A percentile compares a stretch with the other conserved stretches of the same genome.
These are phyloP conservation scores for Kryptolebias marmoratus DNA, from an alignment of 2,113 vertebrate genomes.

Conservation along the genomic window DNA sequence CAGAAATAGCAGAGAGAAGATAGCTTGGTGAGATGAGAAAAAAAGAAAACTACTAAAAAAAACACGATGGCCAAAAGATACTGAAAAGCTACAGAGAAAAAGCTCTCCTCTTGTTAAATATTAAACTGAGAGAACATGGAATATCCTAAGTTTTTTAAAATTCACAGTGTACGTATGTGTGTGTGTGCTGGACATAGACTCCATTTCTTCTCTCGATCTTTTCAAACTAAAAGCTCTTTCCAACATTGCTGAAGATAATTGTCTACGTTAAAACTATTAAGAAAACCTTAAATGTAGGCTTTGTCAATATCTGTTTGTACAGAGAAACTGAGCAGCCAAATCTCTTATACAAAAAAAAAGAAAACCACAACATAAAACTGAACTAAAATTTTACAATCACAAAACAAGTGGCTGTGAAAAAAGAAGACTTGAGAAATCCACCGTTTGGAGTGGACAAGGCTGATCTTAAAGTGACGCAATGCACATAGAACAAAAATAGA, in stretches of 20 bases:
- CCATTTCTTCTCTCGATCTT: conserved; percentile 46
- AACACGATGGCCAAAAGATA: conserved; percentile 52
- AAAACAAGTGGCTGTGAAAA: conserved; percentile 69
- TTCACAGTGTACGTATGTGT: conserved; percentile 33
- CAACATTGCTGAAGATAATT: conserved; percentile 58
- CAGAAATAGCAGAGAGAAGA: conserved; percentile 46
- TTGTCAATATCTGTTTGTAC: conserved; percentile 37
- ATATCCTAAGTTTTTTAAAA: conserved; percentile 53
- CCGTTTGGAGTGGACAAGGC: conserved; percentile 48
- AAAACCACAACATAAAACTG: not conserved
- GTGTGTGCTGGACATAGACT: conserved; percentile 26
- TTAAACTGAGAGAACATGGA: conserved; percentile 72
- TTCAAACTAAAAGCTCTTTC: conserved; percentile 60
- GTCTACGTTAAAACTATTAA: conserved; percentile 63
- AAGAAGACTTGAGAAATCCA: conserved; percentile 58
- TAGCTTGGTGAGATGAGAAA: conserved; percentile 25
- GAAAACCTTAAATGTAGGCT: conserved; percentile 19
- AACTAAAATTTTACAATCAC: too few relatives aligned
- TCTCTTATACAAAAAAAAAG: not conserved
- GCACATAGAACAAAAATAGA: conserved; percentile 62
- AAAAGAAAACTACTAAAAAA: not conserved
- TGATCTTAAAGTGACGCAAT: conserved; percentile 78
- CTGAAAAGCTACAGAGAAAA: conserved; percentile 67
- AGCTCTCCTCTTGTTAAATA: conserved; percentile 77
- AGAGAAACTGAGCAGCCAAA: conserved; percentile 44